These are phyloP conservation scores for Drosophila orena DNA, from an alignment of 1,140 invertebrate species.

Conservation along the genomic window DNA sequence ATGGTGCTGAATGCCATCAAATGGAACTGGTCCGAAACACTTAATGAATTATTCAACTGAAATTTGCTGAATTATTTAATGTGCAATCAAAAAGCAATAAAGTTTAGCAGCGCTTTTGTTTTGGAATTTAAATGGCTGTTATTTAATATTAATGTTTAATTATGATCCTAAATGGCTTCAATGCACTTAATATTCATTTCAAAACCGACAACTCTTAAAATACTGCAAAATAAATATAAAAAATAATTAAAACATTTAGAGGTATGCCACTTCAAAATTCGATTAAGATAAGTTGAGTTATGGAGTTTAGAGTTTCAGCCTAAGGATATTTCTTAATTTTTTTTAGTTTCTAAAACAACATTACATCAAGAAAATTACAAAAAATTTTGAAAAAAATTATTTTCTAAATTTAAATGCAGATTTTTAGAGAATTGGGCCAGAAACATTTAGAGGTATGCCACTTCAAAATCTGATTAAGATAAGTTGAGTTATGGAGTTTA, in stretches of 20 bases:
- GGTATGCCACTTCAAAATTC: no score
- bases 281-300: no score
- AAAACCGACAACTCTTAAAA: neutral
- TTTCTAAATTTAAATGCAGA: no score
- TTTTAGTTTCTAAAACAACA: no score
- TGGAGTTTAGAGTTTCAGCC: no score
- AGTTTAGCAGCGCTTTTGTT: slow-evolving; percentile 18
- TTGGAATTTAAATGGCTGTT: slow-evolving; percentile 2
- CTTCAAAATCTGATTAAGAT: no score
- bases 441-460: no score
- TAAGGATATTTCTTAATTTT: no score
- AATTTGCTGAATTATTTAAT: slow-evolving; percentile 29
- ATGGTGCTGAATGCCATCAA: neutral
- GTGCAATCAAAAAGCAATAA: slow-evolving; percentile 38
- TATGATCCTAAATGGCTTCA: neutral
- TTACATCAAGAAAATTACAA: no score
- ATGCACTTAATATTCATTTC: slow-evolving; percentile 12
- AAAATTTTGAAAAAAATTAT: no score
- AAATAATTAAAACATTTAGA: neutral
- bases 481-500: no score
- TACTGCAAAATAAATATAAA: neutral
- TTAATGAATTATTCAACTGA: slow-evolving; percentile 29
- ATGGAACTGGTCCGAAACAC: neutral
- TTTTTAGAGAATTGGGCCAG: no score
- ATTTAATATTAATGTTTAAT: slow-evolving; percentile 21